A percentile compares a stretch with the other conserved stretches of the same genome.
phyloP scores from a whole-genome alignment of 2,888 invertebrate species.

The Notodonta dromedarius region DNA sequence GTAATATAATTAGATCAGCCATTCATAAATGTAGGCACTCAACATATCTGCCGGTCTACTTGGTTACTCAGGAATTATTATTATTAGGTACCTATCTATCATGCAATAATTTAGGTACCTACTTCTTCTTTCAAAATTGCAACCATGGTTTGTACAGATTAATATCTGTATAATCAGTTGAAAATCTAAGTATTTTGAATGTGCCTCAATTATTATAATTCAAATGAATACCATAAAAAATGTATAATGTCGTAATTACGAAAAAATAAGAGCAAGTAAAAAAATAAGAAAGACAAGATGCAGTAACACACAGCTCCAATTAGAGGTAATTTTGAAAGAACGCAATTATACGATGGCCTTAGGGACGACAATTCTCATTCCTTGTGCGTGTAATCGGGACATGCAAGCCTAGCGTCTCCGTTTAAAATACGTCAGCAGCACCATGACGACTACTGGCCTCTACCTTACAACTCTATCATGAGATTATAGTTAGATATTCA shows the following conservation, averaged over 20 bases:
- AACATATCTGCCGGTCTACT: constrained; percentile 12
- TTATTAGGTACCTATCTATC: not conserved
- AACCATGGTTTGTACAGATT: too few species aligned
- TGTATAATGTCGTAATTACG: not conserved
- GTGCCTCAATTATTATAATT: too few species aligned
- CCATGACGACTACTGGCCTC: not conserved
- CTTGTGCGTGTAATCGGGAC: constrained; percentile 50
- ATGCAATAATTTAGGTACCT: too few species aligned
- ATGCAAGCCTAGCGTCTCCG: constrained; percentile 31
- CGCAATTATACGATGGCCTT: constrained; percentile 57
- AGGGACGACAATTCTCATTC: constrained; percentile 56
- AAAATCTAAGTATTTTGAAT: too few species aligned
- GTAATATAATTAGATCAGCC: constrained; percentile 21
- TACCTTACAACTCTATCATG: not conserved
- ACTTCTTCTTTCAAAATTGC: too few species aligned
- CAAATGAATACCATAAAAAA: not conserved
- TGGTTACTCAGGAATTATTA: not conserved
- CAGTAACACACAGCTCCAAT: constrained; percentile 55
- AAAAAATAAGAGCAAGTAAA: constrained; percentile 28
- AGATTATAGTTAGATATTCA: not conserved
- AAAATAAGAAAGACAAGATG: constrained; percentile 45
- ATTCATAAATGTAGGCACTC: constrained; percentile 24
- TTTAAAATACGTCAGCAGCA: not conserved
- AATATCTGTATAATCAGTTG: too few species aligned
- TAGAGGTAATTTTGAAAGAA: constrained; percentile 62